Conservation (phyloP, 1,140 invertebrate species). For the Eupeodes corollae region DNA sequence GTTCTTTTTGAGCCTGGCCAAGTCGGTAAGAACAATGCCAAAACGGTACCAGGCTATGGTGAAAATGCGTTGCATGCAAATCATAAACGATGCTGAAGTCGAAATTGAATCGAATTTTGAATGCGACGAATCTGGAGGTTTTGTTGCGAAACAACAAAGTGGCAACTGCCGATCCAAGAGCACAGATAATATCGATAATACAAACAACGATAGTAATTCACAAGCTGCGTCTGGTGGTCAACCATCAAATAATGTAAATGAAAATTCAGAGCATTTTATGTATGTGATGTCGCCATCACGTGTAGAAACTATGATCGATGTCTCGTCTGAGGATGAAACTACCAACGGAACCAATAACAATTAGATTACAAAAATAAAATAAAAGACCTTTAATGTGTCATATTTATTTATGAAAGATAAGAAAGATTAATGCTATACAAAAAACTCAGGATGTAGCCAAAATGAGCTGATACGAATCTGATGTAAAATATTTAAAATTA, state of each 20-base stretch:
- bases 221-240: conserved; percentile 12
- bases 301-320: conserved; percentile 35
- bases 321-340: conserved; percentile 32
- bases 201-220: conserved; percentile 22
- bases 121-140: conserved; percentile 14
- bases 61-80: conserved; percentile 36
- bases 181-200: conserved; percentile 21
- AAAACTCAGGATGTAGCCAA: too few relatives aligned
- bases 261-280: conserved; percentile 29
- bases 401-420: too few relatives aligned
- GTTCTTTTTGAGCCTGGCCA: conserved; percentile 30
- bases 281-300: conserved; percentile 35
- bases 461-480: too few relatives aligned
- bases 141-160: background rate
- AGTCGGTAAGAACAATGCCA: conserved; percentile 30
- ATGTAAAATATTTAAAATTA: too few relatives aligned
- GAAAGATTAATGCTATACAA: too few relatives aligned
- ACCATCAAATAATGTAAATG: conserved; percentile 9
- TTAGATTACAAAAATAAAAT: too few relatives aligned
- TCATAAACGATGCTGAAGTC: conserved; percentile 31
- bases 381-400: too few relatives aligned
- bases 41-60: conserved; percentile 32
- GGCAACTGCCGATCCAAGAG: conserved; percentile 2
- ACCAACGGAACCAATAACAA: conserved; percentile 4
- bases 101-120: conserved; percentile 29